Base-by-base conservation (phyloP, 2,888 invertebrate species). In the Neoascia interrupta region DNA sequence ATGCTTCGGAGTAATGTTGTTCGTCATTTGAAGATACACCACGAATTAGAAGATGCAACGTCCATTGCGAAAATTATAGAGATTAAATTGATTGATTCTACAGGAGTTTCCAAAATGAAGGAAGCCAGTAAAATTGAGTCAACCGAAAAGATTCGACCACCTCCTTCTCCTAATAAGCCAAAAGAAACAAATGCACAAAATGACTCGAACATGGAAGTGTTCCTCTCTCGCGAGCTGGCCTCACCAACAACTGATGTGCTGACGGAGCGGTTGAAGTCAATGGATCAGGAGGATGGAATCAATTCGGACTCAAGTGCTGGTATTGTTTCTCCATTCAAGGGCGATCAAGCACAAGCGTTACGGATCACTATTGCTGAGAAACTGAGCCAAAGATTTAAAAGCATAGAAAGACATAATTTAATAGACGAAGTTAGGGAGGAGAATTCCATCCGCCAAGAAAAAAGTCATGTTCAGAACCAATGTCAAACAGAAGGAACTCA, bases 1-100 rank as follows among this genome's bases (percentile, higher is more conserved):
- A 85, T 94, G 81, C 90, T 90, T 4, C 87, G 91, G 47, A 87
- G 89, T 28, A 92, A 92, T 83, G 87, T 95, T 0, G 91, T 92
- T 75, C 90, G 89, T 0, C 95, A 96, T 82, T 89, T 93, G 60
- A 28, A 82, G 21, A 23, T 69, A 0, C 86, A 88, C 3, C 88
- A 88, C 64, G 83, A 73, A 1, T 18, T 83, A 1, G 36, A 56
- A 1, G 60, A 73, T 6, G 68, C 81, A 1, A 72, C 73, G 1
- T 76, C 82, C 13, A 75, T 70, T 1, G 41, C 53, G 4, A 47
- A 56, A 10, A 83, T 82, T 2, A 79, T 81, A 56, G 54, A 80
- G 45, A 60, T 70, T 34, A 70, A 81, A 18, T 37, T 86, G 15
- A 83, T 83, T 15, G 69, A 83, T 15, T 43, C 28, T 0, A 70